Evolutionary conservation across 2,888 invertebrate genomes (phyloP), one percentile per base, ranked within the genome.

Genomic region (Lepetodrilus schrolli): DNA sequence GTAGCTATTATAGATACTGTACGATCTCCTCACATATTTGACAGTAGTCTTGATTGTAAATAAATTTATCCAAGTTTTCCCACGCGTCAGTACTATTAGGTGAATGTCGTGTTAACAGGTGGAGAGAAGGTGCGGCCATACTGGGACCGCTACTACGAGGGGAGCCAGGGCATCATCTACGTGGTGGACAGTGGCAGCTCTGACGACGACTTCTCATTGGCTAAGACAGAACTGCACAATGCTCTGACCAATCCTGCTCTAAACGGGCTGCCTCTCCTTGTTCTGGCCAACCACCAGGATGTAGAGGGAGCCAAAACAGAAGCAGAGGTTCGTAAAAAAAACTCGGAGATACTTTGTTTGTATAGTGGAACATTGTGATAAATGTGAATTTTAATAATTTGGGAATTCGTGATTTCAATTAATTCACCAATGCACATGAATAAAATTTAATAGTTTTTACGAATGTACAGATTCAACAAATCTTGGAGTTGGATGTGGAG

Each of bases 91-190:
- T n/a, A n/a, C n/a, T n/a, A n/a, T n/a, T n/a, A n/a, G n/a, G n/a
- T n/a, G n/a, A n/a, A n/a, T n/a, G n/a, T n/a, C n/a, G n/a, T n/a
- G n/a, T 38, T 49, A 72, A 3, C 70, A 90, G 90, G 90, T 75
- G 84, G 86, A 36, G 88, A 88, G 36, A 86, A 83, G 70, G 86
- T 89, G 5, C 78, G 88, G 5, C 86, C 83, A 30, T 90, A 87
- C 75, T 90, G 90, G 90, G 84, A 87, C 58, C 82, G 86, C 43
- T 90, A 90, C 75, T 89, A 83, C 77, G 74, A 78, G 23, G 84
- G 84, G 26, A 82, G 87, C 10, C 83, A 88, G 50, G 88, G 85
- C 10, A 82, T 90, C 0, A 86, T 90, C 30, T 90, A 85, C 82
- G 87, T 89, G 20, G 80, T 89, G 34, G 85, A 89, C 77, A 86